phyloP scores from a whole-genome alignment of 2,888 invertebrate species.

The Nymphalis polychloros region DNA sequence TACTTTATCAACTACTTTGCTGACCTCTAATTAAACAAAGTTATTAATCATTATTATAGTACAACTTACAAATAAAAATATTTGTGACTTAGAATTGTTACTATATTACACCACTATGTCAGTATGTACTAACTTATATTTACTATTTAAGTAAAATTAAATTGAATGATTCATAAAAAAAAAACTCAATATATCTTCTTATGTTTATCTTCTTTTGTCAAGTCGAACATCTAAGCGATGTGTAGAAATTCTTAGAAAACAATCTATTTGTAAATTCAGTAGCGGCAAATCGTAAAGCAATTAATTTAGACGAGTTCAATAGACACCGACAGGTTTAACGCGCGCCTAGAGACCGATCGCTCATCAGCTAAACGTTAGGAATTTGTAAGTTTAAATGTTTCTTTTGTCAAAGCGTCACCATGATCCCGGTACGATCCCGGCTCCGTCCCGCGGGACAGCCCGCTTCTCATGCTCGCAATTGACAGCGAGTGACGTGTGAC shows the following conservation, averaged over 20 bases:
- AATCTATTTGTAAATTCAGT: constrained; percentile 20
- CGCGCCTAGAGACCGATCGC: constrained; percentile 64
- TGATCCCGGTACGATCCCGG: constrained; percentile 54
- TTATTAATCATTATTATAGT: too few species aligned
- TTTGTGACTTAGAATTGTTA: too few species aligned
- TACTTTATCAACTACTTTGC: too few species aligned
- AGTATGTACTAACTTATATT: too few species aligned
- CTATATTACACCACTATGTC: too few species aligned
- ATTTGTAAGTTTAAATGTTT: constrained; percentile 57
- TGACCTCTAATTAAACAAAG: too few species aligned
- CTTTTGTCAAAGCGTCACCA: constrained; percentile 53
- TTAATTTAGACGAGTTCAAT: constrained; percentile 40
- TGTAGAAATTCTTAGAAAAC: constrained; percentile 25
- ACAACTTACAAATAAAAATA: too few species aligned
- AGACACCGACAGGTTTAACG: constrained; percentile 39
- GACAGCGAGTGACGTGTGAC: constrained; percentile 76
- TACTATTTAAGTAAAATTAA: too few species aligned
- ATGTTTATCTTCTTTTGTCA: not conserved
- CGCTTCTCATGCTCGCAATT: constrained; percentile 76
- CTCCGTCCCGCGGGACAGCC: constrained; percentile 48
- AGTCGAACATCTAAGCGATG: not conserved
- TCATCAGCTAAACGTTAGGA: constrained; percentile 61
- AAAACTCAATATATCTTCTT: too few species aligned
- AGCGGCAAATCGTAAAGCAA: constrained; percentile 39
- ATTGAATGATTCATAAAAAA: too few species aligned